These are phyloP conservation scores for Cotesia typhae DNA, from an alignment of 1,140 invertebrate species.

Conservation along the genomic window DNA sequence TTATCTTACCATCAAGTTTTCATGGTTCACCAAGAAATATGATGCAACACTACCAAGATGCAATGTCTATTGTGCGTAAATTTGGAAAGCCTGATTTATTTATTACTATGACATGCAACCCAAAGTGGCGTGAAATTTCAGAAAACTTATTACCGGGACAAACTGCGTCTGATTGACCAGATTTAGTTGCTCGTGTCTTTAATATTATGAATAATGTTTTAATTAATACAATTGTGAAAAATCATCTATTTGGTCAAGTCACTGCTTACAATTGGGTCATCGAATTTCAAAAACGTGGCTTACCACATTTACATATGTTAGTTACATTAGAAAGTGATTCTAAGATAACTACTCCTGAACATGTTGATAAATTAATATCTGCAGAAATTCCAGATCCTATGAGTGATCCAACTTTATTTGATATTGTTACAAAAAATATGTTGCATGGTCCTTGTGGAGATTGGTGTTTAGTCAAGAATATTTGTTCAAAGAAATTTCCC, in stretches of 20 bases:
- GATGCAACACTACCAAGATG: constrained; percentile 59
- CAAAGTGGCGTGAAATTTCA: too few relatives aligned
- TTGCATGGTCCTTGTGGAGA: constrained; percentile 52
- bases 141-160: too few relatives aligned
- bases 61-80: constrained; percentile 59
- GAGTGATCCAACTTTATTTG: constrained; percentile 11
- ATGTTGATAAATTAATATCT: constrained; percentile 34
- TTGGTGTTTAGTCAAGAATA: constrained; percentile 41
- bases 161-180: constrained; percentile 45
- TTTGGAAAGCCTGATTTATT: constrained; percentile 60
- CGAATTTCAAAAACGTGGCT: constrained; percentile 26
- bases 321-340: constrained; percentile 39
- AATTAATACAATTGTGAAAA: constrained; percentile 26
- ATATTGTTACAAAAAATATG: constrained; percentile 38
- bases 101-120: background rate
- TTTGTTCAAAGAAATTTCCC: constrained; percentile 46
- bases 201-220: constrained; percentile 30
- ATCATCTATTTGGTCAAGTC: constrained; percentile 15
- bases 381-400: constrained; percentile 37
- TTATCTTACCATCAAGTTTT: constrained; percentile 55
- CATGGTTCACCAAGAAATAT: constrained; percentile 56
- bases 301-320: constrained; percentile 30
- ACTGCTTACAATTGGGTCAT: constrained; percentile 13
- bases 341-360: constrained; percentile 25
- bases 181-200: constrained; percentile 39